Evolutionary conservation across 2,888 invertebrate genomes (phyloP), one percentile per base, ranked within the genome.

Genomic region (Belgica antarctica): DNA sequence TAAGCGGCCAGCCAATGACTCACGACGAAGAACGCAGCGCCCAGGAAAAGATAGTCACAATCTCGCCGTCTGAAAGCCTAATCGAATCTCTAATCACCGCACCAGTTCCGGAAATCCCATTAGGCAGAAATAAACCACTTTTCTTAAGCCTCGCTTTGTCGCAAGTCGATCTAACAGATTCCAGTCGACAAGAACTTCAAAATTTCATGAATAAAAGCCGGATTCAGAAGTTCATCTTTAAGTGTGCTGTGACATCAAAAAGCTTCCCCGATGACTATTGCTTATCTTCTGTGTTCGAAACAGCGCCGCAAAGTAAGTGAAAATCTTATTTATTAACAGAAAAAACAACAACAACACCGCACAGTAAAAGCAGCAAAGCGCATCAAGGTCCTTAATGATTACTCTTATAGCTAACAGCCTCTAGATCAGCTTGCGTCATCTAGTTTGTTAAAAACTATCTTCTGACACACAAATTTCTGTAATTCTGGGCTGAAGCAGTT

Each of bases 171-270:
- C 19, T 59, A n/a, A 69, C 19, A 8, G 10, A 8, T 17, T 15
- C 22, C 3, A 59, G 68, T 27, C 22, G n/a, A 31, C 22, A n/a
- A 7, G 68, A 69, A 22, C n/a, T 57, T 19, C 25, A 57, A 19
- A 22, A 47, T 34, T 34, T 46, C 10, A 12, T 31, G 17, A 59
- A 31, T 17, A 69, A 57, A 12, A 10, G 12, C 3, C 2, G 10
- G 8, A 34, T 57, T 57, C 22, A n/a, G 1, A 46, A 66, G 22
- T 57, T 25, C 31, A 57, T 69, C 19, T 12, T 34, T 7, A 66
- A 66, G n/a, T 69, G 52, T 57, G 68, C 59, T 10, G 17, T 52
- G n/a, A 57, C 68, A 17, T 59, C 68, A 34, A 57, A 57, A 34
- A 12, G 25, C 12, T 57, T 36, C 25, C 5, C n/a, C n/a, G n/a